Evolutionary conservation across 2,113 vertebrate species (phyloP).

Genomic region (Platycercus adscitus): DNA sequence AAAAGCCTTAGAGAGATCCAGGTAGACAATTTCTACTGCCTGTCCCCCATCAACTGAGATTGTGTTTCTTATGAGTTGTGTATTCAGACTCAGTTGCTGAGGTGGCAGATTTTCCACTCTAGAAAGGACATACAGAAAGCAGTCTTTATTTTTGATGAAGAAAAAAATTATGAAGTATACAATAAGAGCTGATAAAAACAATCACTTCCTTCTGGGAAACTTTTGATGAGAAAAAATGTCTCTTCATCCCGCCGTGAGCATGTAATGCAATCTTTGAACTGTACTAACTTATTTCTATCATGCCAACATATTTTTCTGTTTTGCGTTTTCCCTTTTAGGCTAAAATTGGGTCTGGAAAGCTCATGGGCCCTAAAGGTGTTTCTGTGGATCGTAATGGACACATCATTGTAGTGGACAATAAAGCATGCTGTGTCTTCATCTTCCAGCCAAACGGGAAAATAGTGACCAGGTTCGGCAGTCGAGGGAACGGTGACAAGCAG

Average conservation of each 20-base stretch:
- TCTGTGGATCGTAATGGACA: conserved; percentile 95
- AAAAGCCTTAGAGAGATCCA: neutral
- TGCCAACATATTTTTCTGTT: neutral
- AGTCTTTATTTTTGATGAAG: neutral
- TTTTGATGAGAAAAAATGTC: neutral
- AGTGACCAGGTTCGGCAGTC: conserved; percentile 94
- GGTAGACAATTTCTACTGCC: neutral
- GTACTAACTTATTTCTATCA: neutral
- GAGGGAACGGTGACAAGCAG: conserved; percentile 96
- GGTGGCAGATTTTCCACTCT: neutral
- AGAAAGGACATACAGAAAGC: neutral
- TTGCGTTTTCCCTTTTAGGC: conserved; percentile 73
- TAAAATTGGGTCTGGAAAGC: conserved; percentile 95
- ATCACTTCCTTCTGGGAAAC: neutral
- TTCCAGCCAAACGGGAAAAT: conserved; percentile 96
- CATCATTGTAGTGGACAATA: conserved; percentile 97
- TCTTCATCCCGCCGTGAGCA: neutral
- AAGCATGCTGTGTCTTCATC: conserved; percentile 96
- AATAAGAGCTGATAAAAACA: neutral
- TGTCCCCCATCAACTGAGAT: neutral
- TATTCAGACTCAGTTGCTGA: neutral
- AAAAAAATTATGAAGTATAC: neutral
- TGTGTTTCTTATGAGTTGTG: neutral
- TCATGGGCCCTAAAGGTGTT: conserved; percentile 98
- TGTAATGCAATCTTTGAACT: neutral